A percentile compares a stretch with the other conserved stretches of the same genome.
These are phyloP conservation scores for Enteromius unitaeniatus DNA, from an alignment of 2,797 vertebrate species.

Conservation along the genomic window DNA sequence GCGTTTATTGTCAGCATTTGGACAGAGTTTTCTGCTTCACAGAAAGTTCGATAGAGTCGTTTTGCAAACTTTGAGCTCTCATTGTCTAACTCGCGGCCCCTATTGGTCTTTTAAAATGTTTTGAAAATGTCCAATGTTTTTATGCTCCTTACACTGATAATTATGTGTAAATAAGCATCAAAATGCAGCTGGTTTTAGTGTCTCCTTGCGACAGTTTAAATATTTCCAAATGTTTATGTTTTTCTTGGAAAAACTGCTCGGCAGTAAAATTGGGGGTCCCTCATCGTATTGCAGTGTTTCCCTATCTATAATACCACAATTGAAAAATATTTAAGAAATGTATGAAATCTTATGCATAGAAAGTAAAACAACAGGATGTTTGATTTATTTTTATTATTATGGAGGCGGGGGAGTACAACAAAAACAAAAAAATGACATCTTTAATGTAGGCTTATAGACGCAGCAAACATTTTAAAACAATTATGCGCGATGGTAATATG, in stretches of 20 bases:
- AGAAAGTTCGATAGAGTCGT: conserved; percentile 6
- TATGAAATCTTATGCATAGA: background rate
- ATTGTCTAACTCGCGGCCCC: conserved; percentile 28
- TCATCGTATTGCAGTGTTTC: conserved; percentile 60
- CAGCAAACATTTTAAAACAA: background rate
- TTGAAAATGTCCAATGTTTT: background rate
- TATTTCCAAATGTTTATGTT: conserved; percentile 10
- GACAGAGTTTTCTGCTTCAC: background rate
- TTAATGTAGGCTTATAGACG: background rate
- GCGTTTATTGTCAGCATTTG: background rate
- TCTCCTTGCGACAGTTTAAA: background rate
- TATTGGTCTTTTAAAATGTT: conserved; percentile 22
- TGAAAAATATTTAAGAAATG: background rate
- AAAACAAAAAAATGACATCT: background rate
- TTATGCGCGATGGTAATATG: background rate
- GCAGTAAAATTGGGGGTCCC: conserved; percentile 65
- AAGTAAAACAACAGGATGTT: background rate
- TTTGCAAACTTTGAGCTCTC: conserved; percentile 16
- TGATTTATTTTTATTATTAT: background rate
- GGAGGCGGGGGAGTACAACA: background rate
- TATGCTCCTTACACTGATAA: conserved; percentile 2
- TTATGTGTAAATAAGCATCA: background rate
- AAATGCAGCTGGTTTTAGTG: background rate
- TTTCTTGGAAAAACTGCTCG: conserved; percentile 64
- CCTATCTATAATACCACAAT: background rate